phyloP scores from a whole-genome alignment of 2,797 vertebrate genomes.

The Pogoniulus pusillus region DNA sequence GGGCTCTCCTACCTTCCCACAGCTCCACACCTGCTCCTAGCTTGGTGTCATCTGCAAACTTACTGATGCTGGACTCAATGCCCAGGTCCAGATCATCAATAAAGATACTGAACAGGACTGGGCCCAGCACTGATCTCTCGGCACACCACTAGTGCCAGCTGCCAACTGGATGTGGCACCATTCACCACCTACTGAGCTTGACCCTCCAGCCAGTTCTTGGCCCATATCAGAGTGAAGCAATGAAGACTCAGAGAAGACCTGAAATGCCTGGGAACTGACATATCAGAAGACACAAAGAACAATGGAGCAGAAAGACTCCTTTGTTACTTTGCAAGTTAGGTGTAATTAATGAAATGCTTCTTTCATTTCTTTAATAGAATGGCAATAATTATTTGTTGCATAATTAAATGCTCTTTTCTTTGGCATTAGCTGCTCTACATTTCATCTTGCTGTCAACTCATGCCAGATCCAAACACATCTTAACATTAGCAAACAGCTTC shows the following conservation, averaged over 20 bases:
- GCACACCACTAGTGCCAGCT: too few relatives aligned
- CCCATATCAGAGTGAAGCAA: too few relatives aligned
- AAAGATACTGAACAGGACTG: too few relatives aligned
- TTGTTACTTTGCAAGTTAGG: background rate
- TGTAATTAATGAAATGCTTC: background rate
- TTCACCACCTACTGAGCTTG: too few relatives aligned
- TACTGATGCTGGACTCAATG: too few relatives aligned
- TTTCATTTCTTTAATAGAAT: background rate
- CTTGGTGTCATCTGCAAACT: too few relatives aligned
- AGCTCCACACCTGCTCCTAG: too few relatives aligned
- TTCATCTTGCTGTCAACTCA: background rate
- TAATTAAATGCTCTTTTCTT: background rate
- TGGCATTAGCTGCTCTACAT: background rate
- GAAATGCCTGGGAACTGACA: background rate
- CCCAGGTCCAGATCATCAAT: too few relatives aligned
- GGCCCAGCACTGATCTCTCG: too few relatives aligned
- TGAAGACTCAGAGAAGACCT: background rate
- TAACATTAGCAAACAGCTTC: background rate
- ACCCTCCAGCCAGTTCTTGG: too few relatives aligned
- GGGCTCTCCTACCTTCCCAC: too few relatives aligned
- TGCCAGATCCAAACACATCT: background rate
- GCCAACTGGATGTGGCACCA: too few relatives aligned
- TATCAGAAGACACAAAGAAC: background rate
- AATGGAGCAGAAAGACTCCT: background rate
- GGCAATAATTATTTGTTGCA: background rate